A percentile compares a stretch with the other conserved stretches of the same genome.
Evolutionary conservation across 1,140 invertebrate species (phyloP).

Genomic region (Phenacoccus solenopsis): DNA sequence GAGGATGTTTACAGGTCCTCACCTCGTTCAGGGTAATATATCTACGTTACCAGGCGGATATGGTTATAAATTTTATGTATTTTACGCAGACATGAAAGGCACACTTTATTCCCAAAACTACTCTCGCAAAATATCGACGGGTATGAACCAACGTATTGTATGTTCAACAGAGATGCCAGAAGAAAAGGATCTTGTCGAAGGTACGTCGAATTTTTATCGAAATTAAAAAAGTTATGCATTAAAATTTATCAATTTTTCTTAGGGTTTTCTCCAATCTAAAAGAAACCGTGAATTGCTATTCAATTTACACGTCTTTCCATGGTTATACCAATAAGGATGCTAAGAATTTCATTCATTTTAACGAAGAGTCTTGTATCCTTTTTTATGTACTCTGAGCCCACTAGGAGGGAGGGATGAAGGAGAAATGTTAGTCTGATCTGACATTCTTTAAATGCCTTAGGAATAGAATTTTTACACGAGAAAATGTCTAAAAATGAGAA

Average conservation of each 20-base stretch:
- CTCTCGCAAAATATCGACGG: constrained; percentile 71
- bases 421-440: background rate
- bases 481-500: background rate
- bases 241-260: background rate
- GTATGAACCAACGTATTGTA: constrained; percentile 63
- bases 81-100: constrained; percentile 56
- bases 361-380: constrained; percentile 7
- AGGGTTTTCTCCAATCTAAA: background rate
- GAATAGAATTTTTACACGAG: background rate
- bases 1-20: constrained; percentile 80
- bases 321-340: background rate
- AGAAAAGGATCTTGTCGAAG: constrained; percentile 78
- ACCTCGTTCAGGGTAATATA: background rate
- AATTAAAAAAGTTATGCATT: background rate
- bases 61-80: constrained; percentile 1
- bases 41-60: background rate
- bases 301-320: background rate
- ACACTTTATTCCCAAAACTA: constrained; percentile 81
- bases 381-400: background rate
- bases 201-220: constrained; percentile 34
- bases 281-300: background rate
- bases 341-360: background rate
- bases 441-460: background rate
- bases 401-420: background rate
- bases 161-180: constrained; percentile 76